Base-by-base conservation (phyloP, 2,113 vertebrate species). In the Ranitomeya imitator region DNA sequence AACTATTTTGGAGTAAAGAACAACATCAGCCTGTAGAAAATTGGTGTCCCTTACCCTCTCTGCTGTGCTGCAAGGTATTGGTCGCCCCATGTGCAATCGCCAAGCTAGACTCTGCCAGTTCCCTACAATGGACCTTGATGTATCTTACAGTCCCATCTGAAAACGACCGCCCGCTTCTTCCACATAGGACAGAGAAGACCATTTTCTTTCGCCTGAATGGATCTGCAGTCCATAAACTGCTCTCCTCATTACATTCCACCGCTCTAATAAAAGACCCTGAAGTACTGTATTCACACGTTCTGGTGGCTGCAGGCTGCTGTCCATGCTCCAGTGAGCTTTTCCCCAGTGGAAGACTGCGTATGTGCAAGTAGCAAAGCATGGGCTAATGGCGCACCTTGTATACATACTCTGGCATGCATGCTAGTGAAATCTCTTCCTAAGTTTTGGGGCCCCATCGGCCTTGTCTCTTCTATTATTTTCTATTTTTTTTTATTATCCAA, bases 331-430 rank as follows among this genome's bases (percentile, higher is more conserved):
- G 37, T 92, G 52, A 79, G 76, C 57, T 90, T 92, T 85, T 93
- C 80, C 55, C 67, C 45, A 91, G 90, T 92, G 90, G 90, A 89
- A 90, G 92, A 81, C 93, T 92, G 90, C 88, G 87, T 90, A 92
- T 91, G 90, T 92, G 90, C 76, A 93, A 92, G 90, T 92, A 89
- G 88, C 90, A 90, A 91, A 87, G 93, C 93, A 92, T 89, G 92
- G 90, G 91, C 90, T 90, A 92, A 89, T 93, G 91, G 92, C 92
- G 93, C 90, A 92, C 90, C 89, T 92, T 91, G 89, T 94, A 91
- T 92, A 91, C 60, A 61, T 76, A 81, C 90, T 89, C 92, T 90
- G 92, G 92, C 93, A 86, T 94, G 93, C 93, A 93, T 93, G 92
- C 91, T 93, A 90, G 93, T 90, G 88, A 85, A 92, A 90, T 91